These are phyloP conservation scores for Microtus oregoni DNA, from an alignment of 2,113 vertebrate species.

Conservation along the genomic window DNA sequence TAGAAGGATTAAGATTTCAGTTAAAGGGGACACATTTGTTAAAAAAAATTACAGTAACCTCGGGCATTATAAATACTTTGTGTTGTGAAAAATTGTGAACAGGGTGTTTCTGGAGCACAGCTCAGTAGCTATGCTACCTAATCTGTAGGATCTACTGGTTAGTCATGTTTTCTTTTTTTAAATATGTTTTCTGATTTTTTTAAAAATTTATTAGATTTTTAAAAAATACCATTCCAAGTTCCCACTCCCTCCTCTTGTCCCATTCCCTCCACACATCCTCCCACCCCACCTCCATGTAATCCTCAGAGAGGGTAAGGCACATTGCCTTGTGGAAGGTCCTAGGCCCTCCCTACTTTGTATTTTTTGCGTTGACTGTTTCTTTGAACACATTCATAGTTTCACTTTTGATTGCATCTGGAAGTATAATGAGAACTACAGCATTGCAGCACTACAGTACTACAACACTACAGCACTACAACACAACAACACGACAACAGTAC, in stretches of 20 bases:
- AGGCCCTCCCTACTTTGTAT: background rate
- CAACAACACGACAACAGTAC: too few species aligned
- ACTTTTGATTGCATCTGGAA: background rate
- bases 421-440: background rate
- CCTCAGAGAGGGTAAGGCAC: too few species aligned
- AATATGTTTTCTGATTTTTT: too few species aligned
- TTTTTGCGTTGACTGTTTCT: slow-evolving; percentile 36
- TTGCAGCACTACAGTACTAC: too few species aligned
- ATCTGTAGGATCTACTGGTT: background rate
- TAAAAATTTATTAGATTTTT: too few species aligned
- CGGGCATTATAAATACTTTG: slow-evolving; percentile 10
- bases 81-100: slow-evolving; percentile 40
- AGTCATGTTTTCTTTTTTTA: background rate
- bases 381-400: background rate
- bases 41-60: slow-evolving; percentile 46
- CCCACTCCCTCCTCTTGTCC: too few species aligned
- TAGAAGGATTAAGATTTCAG: slow-evolving; percentile 14
- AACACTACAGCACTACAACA: too few species aligned
- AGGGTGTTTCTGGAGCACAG: slow-evolving; percentile 20
- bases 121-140: slow-evolving; percentile 24
- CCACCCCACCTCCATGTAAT: too few species aligned
- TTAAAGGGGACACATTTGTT: background rate
- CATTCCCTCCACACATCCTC: too few species aligned
- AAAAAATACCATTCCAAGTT: too few species aligned
- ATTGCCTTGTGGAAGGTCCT: too few species aligned